Base-by-base conservation (phyloP, 2,113 vertebrate species). In the Alligator sinensis region DNA sequence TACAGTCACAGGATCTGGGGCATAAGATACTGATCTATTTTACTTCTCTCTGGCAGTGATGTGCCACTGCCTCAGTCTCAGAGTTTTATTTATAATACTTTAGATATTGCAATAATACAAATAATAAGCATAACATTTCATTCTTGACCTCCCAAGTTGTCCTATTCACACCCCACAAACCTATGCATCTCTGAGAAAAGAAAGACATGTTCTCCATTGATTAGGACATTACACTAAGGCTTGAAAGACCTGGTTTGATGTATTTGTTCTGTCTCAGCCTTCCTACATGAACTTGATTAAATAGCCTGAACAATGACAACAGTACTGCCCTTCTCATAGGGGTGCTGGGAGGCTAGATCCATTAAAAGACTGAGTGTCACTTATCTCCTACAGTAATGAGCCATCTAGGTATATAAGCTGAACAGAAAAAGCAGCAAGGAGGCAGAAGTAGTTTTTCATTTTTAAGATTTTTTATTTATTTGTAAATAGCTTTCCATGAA, bases 401-500 rank as follows among this genome's bases (percentile, higher is more conserved):
- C 47, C 47, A 47, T 47, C 47, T 47, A 47, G 47, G 47, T 47
- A 47, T 47, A 47, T 47, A 47, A 47, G 61, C 61, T 63, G 61
- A 21, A 63, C 21, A 25, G 24, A 27, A 63, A 25, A 25, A 63
- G 61, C 21, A 25, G 61, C 55, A 78, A 59, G 24, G 18, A 89
- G 68, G 47, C 80, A 86, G 76, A 87, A 75, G 3, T 2, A 6
- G 0, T 62, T 80, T 58, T 83, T 27, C 2, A 70, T 27, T 70
- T 63, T 47, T 47, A 47, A 47, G 6, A 0, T 62, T 80, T 58
- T 83, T 27, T 2, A 70, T 18, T 80, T 84, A 84, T 97, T 92
- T 95, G 96, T 94, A 97, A 98, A 97, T 97, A 96, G 96, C 70
- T 97, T 97, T 96, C 92, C 94, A 93, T 97, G 97, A 95, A 96